These are phyloP conservation scores for Acipenser transmontanus DNA, from an alignment of 2,797 vertebrate genomes.

Conservation along the genomic window DNA sequence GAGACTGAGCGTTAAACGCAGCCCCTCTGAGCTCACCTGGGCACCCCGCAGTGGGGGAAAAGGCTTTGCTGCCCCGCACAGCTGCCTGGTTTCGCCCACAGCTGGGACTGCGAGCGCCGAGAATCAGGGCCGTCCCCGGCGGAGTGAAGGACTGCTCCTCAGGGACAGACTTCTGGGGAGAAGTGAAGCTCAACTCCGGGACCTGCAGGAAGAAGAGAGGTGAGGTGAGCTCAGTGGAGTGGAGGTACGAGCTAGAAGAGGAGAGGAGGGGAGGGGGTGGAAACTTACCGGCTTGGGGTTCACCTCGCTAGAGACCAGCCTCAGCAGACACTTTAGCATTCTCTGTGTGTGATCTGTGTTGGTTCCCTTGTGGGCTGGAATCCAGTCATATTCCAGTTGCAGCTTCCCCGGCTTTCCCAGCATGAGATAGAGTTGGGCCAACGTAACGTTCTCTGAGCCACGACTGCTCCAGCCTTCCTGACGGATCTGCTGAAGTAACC, in stretches of 20 bases:
- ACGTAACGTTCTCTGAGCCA: conserved; percentile 83
- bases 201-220: conserved; percentile 42
- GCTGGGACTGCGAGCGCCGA: conserved; percentile 76
- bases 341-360: conserved; percentile 59
- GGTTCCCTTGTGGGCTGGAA: conserved; percentile 50
- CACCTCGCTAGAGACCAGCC: conserved; percentile 86
- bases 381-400: conserved; percentile 95
- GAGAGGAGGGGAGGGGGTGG: not conserved
- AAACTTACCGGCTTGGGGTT: conserved; percentile 85
- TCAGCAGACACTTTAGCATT: conserved; percentile 83
- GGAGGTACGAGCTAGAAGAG: not conserved
- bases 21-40: conserved; percentile 50
- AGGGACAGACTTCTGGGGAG: conserved; percentile 70
- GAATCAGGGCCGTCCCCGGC: conserved; percentile 69
- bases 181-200: conserved; percentile 74
- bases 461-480: conserved; percentile 87
- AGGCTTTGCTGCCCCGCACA: conserved; percentile 64
- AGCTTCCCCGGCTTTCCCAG: conserved; percentile 92
- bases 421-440: conserved; percentile 99
- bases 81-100: conserved; percentile 72
- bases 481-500: conserved; percentile 71
- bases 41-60: conserved; percentile 52
- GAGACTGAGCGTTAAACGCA: not conserved
- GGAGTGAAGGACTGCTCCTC: conserved; percentile 81
- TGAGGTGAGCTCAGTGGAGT: not conserved